These are phyloP conservation scores for Apotomis turbidana DNA, from an alignment of 2,888 invertebrate species.

Conservation along the genomic window DNA sequence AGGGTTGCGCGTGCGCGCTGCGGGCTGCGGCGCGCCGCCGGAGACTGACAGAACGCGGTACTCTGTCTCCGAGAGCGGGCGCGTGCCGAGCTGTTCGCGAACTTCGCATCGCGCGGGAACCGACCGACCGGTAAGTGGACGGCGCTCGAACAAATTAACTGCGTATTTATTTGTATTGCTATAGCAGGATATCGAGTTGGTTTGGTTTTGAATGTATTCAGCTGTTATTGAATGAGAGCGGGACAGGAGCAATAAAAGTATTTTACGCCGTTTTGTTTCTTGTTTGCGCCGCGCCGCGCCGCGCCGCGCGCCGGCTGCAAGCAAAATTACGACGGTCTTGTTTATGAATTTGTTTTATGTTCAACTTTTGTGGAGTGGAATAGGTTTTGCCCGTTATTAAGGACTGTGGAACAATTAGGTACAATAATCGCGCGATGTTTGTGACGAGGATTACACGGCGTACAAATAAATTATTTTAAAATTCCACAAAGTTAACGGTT, in stretches of 20 bases:
- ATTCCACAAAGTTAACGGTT: not conserved
- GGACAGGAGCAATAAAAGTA: constrained; percentile 5
- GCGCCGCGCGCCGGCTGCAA: not conserved
- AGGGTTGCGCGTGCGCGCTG: constrained; percentile 62
- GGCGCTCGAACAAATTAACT: constrained; percentile 15
- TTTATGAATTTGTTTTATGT: constrained; percentile 18
- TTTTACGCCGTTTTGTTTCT: not conserved
- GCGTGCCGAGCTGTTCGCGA: constrained; percentile 47
- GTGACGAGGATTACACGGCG: not conserved
- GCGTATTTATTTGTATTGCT: constrained; percentile 8
- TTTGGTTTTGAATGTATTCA: constrained; percentile 4
- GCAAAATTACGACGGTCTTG: constrained; percentile 14
- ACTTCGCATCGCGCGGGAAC: constrained; percentile 42
- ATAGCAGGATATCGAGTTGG: not conserved
- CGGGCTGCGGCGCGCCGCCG: constrained; percentile 52
- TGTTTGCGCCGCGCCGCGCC: not conserved
- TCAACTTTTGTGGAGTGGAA: constrained; percentile 8
- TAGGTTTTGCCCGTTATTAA: not conserved
- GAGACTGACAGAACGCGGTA: constrained; percentile 63
- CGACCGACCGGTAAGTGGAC: constrained; percentile 46
- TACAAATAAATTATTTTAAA: not conserved
- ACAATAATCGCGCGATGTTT: not conserved
- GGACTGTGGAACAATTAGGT: not conserved
- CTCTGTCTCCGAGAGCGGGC: constrained; percentile 63
- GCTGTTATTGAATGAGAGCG: not conserved